phyloP scores from a whole-genome alignment of 2,113 vertebrate genomes.

The Rhagologus leucostigma region DNA sequence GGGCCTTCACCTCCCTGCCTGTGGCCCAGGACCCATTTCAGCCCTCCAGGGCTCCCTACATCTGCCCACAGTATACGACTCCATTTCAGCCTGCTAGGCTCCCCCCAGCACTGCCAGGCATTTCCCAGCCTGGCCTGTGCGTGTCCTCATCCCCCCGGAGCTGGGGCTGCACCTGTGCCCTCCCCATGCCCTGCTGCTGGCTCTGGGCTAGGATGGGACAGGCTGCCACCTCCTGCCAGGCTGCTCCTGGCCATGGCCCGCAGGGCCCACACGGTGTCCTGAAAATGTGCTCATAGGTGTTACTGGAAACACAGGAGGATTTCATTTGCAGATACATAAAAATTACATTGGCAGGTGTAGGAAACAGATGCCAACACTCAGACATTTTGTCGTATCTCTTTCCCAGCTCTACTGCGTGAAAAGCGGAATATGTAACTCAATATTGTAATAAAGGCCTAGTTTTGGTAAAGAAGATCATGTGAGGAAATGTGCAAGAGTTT shows the following conservation, averaged over 20 bases:
- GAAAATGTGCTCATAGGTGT: not conserved
- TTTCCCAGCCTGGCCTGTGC: not conserved
- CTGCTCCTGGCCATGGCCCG: fast-evolving
- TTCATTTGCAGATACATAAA: not conserved
- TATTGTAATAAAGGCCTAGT: not conserved
- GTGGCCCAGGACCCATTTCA: not conserved
- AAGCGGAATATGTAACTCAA: not conserved
- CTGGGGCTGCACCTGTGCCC: not conserved
- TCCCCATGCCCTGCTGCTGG: not conserved
- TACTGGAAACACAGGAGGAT: not conserved
- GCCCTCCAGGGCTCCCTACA: fast-evolving
- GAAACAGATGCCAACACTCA: not conserved
- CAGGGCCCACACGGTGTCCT: fast-evolving
- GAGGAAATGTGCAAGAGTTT: not conserved
- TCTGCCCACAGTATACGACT: too few relatives aligned
- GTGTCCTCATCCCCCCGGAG: not conserved
- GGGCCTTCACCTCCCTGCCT: not conserved
- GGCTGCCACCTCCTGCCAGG: fast-evolving
- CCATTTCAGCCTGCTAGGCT: not conserved
- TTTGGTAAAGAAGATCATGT: not conserved
- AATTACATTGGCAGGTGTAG: not conserved
- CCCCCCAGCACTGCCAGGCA: not conserved
- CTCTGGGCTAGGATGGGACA: not conserved
- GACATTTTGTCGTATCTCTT: not conserved
- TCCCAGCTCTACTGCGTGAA: not conserved